Conservation (phyloP, 1,140 invertebrate genomes). For the Drosophila sturtevanti region DNA sequence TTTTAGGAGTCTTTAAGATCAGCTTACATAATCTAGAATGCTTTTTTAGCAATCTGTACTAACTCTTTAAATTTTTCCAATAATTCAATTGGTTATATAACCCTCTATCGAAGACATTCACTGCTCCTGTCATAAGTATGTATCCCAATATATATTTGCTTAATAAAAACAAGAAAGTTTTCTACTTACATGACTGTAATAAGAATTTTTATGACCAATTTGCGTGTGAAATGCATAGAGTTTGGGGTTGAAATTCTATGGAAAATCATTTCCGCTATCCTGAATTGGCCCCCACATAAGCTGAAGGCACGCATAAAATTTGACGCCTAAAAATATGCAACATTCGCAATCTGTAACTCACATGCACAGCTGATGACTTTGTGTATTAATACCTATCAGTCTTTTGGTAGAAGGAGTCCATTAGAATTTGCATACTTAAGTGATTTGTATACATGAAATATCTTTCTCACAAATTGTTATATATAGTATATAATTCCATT, state of each 20-base stretch:
- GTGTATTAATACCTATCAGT: neutral
- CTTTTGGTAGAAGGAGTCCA: neutral
- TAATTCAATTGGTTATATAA: neutral
- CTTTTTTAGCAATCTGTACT: neutral
- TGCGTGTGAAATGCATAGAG: slow-evolving; percentile 24
- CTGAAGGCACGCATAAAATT: slow-evolving; percentile 24
- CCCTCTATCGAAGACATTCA: neutral
- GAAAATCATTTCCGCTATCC: slow-evolving; percentile 19
- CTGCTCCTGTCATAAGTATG: slow-evolving; percentile 16
- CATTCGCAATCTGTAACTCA: slow-evolving; percentile 4
- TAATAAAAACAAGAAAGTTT: slow-evolving; percentile 30
- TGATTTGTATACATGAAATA: neutral
- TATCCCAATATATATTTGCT: neutral
- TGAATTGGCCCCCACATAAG: neutral
- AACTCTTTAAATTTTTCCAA: slow-evolving; percentile 7
- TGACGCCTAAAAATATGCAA: slow-evolving; percentile 6
- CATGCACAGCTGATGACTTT: neutral
- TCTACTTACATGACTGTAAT: slow-evolving; percentile 3
- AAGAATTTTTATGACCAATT: slow-evolving; percentile 32
- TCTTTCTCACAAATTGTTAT: no score
- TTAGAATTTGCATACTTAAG: neutral
- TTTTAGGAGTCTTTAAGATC: slow-evolving; percentile 1
- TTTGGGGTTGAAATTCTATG: slow-evolving; percentile 1
- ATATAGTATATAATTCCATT: no score
- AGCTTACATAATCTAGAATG: no score